A percentile compares a stretch with the other conserved stretches of the same genome.
Conservation (phyloP, 2,797 vertebrate genomes). For the Hydrolagus colliei region DNA sequence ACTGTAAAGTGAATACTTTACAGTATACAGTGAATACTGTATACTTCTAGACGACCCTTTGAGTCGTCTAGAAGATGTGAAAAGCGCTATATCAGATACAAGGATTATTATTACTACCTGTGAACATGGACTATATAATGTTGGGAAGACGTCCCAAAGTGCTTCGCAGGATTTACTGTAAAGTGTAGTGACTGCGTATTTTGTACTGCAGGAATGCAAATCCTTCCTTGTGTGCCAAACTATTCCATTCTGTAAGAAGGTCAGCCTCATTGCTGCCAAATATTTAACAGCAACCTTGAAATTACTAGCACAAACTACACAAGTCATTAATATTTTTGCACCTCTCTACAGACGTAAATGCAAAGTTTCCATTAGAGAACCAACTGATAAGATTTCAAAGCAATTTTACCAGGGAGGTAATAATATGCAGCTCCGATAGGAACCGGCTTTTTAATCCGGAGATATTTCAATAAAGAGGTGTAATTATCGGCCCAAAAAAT, state of each 20-base stretch:
- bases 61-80: too few relatives aligned
- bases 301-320: not conserved
- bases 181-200: too few relatives aligned
- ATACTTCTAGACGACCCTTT: too few relatives aligned
- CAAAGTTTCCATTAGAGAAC: slow-evolving; percentile 11
- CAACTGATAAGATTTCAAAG: slow-evolving; percentile 20
- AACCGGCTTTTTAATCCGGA: not conserved
- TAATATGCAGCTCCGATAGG: slow-evolving; percentile 10
- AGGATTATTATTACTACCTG: too few relatives aligned
- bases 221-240: too few relatives aligned
- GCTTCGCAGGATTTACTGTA: too few relatives aligned
- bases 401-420: slow-evolving; percentile 12
- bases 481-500: slow-evolving; percentile 13
- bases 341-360: not conserved
- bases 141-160: too few relatives aligned
- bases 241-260: not conserved
- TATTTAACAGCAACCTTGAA: slow-evolving; percentile 11
- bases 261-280: not conserved
- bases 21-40: too few relatives aligned
- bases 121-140: too few relatives aligned
- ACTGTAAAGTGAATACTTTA: too few relatives aligned
- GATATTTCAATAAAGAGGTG: slow-evolving; percentile 12
- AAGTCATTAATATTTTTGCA: slow-evolving; percentile 13
- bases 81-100: too few relatives aligned
- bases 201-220: too few relatives aligned